Conservation (phyloP, 92 coral and sea anemone genomes). For the Galaxea fascicularis region DNA sequence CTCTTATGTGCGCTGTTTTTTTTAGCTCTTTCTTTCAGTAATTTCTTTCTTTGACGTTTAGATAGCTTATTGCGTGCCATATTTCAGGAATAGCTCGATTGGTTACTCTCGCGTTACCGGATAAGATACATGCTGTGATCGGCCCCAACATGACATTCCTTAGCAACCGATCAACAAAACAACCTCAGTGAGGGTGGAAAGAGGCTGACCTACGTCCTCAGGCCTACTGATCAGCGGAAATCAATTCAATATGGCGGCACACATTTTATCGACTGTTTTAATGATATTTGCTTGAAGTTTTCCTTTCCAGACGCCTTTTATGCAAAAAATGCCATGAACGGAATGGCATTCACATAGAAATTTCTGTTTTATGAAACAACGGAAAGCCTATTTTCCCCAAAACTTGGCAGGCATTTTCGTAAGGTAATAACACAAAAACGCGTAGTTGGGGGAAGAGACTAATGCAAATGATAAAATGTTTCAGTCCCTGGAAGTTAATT, state of each 20-base stretch:
- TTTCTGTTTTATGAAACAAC: not conserved
- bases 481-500: not conserved
- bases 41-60: not conserved
- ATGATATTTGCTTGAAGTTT: not conserved
- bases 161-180: slow-evolving; percentile 14
- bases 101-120: not conserved
- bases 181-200: not conserved
- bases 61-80: not conserved
- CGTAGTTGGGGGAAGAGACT: slow-evolving; percentile 1
- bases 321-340: not conserved
- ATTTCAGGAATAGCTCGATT: not conserved
- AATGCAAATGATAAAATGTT: slow-evolving; percentile 3
- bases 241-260: too few relatives aligned
- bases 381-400: not conserved
- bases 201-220: not conserved
- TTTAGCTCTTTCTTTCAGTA: not conserved
- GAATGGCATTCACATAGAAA: not conserved
- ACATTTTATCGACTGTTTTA: not conserved
- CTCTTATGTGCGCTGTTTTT: not conserved
- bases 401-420: not conserved
- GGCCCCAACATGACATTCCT: slow-evolving; percentile 11
- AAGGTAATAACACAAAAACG: not conserved
- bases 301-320: not conserved
- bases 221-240: not conserved
- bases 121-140: not conserved